phyloP scores from a whole-genome alignment of 1,140 invertebrate species.

The Zophobas atratus region DNA sequence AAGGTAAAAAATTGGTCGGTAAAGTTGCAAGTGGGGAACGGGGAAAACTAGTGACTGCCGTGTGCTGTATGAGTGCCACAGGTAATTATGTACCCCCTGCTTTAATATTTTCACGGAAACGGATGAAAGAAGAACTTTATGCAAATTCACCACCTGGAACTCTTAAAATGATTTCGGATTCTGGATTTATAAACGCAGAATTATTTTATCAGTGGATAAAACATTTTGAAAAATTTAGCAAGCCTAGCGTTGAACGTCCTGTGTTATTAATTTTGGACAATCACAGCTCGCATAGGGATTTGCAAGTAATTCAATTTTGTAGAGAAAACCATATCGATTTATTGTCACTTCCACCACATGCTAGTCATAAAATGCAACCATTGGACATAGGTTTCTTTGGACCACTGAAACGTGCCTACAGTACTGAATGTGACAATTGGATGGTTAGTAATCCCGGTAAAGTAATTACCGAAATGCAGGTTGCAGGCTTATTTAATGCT shows the following conservation, averaged over 20 bases:
- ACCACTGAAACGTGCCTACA: constrained; percentile 60
- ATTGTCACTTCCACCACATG: constrained; percentile 64
- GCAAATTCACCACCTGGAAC: neutral
- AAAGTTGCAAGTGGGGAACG: constrained; percentile 63
- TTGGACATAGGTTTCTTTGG: constrained; percentile 59
- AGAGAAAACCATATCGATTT: constrained; percentile 61
- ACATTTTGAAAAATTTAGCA: neutral
- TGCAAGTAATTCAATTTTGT: constrained; percentile 52
- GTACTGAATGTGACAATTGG: constrained; percentile 41
- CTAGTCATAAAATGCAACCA: constrained; percentile 65
- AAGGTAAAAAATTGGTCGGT: constrained; percentile 64
- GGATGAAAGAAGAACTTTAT: neutral
- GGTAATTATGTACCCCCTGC: too few relatives aligned
- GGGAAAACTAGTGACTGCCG: neutral
- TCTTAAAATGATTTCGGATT: too few relatives aligned
- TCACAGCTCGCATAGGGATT: constrained; percentile 6
- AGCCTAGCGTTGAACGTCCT: neutral
- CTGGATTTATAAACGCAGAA: too few relatives aligned
- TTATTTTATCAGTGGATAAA: neutral
- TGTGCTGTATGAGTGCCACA: neutral
- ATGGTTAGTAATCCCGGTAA: neutral
- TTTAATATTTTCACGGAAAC: neutral
- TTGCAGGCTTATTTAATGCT: constrained; percentile 1
- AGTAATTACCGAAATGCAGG: neutral
- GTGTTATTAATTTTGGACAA: neutral